Percentiles rank a stretch among this genome's conserved stretches.
These are phyloP conservation scores for Galeopterus variegatus DNA, from an alignment of 2,113 vertebrate species.

Conservation along the genomic window DNA sequence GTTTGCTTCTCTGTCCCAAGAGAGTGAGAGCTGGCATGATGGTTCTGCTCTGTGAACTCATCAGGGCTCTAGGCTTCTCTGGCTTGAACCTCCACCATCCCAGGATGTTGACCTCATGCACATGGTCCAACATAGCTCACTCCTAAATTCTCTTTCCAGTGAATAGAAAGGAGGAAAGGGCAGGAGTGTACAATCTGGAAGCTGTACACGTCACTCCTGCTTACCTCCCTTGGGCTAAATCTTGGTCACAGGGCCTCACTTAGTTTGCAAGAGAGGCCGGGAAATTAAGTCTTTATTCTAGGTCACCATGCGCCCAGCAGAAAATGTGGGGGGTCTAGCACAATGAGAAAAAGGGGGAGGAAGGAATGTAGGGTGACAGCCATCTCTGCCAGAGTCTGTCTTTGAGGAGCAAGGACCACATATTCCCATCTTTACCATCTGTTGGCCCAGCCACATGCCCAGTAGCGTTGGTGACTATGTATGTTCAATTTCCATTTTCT, in stretches of 20 bases:
- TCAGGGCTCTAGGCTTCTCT: not conserved
- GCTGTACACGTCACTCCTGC: too few species aligned
- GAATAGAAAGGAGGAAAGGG: not conserved
- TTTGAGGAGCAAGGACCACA: not conserved
- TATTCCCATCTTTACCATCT: not conserved
- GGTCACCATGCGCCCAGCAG: not conserved
- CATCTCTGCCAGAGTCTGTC: not conserved
- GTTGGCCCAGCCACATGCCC: not conserved
- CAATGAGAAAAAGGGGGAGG: not conserved
- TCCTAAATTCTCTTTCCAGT: not conserved
- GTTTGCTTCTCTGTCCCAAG: not conserved
- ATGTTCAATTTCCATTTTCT: not conserved
- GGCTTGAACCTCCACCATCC: not conserved
- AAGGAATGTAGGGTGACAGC: not conserved
- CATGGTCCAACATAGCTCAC: not conserved
- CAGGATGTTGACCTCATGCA: not conserved
- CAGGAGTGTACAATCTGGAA: not conserved
- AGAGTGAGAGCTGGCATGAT: not conserved
- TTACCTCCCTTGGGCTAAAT: not conserved
- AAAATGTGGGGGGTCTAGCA: not conserved
- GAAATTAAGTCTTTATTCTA: not conserved
- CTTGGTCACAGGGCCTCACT: accelerated
- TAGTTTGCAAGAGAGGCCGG: not conserved
- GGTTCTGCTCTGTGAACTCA: not conserved
- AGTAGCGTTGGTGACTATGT: not conserved